Conservation (phyloP, 2,113 vertebrate species). For the Albula glossodonta region DNA sequence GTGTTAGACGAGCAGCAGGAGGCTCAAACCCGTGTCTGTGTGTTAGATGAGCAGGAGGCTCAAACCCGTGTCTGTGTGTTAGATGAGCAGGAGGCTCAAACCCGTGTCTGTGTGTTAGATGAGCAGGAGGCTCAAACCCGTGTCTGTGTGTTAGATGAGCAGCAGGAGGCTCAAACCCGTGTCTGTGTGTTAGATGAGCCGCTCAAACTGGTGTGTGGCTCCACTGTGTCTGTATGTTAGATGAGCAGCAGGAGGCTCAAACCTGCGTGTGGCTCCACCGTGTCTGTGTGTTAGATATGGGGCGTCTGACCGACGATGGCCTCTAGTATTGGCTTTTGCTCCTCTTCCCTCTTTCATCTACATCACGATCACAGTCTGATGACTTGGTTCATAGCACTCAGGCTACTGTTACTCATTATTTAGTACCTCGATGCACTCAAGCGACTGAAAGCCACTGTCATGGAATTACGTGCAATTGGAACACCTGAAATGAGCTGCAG, state of each 20-base stretch:
- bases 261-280: not conserved
- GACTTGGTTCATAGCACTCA: not conserved
- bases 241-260: not conserved
- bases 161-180: no score
- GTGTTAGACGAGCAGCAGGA: no score
- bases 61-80: no score
- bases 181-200: no score
- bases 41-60: no score
- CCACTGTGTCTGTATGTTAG: no score
- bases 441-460: not conserved
- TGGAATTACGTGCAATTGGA: not conserved
- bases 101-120: no score
- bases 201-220: no score
- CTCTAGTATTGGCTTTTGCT: not conserved
- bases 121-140: no score
- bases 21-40: no score
- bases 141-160: no score
- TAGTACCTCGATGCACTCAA: not conserved
- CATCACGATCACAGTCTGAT: not conserved
- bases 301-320: not conserved
- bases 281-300: not conserved
- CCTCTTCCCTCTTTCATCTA: not conserved
- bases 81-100: no score
- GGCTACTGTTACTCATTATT: not conserved
- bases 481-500: not conserved